These are phyloP conservation scores for Calypte anna DNA, from an alignment of 2,113 vertebrate genomes.

Conservation along the genomic window DNA sequence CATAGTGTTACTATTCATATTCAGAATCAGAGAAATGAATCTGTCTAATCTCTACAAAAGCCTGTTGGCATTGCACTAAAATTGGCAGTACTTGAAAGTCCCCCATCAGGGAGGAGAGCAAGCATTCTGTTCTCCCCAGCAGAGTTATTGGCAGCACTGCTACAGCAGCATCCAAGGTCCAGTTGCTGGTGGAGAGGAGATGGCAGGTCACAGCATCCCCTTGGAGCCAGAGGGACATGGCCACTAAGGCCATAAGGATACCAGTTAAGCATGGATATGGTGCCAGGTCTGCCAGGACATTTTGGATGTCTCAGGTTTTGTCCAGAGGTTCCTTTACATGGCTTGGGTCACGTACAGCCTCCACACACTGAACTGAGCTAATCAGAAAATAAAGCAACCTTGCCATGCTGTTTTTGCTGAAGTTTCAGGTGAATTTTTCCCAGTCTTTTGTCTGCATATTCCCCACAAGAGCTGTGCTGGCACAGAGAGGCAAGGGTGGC, in stretches of 20 bases:
- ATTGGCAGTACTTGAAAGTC: not conserved
- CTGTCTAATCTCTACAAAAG: not conserved
- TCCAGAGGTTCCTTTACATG: not conserved
- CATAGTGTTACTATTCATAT: not conserved
- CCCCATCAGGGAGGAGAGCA: not conserved
- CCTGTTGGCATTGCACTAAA: not conserved
- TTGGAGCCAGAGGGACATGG: rapidly evolving
- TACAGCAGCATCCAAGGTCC: not conserved
- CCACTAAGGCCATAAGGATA: not conserved
- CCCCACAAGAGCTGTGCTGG: not conserved
- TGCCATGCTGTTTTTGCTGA: rapidly evolving
- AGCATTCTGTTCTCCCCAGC: not conserved
- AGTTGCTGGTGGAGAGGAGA: not conserved
- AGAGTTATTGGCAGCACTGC: not conserved
- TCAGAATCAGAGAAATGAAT: not conserved
- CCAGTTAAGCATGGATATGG: rapidly evolving
- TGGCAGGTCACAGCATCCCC: not conserved
- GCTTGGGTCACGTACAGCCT: not conserved
- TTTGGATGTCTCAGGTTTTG: not conserved
- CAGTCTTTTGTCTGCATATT: not conserved
- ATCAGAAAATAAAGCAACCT: rapidly evolving
- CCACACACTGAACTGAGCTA: not conserved
- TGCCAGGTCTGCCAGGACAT: not conserved
- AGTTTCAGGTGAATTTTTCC: not conserved
- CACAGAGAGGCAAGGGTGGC: not conserved